These are phyloP conservation scores for Gallinago jamesoni DNA, from an alignment of 2,113 vertebrate species.

Conservation along the genomic window DNA sequence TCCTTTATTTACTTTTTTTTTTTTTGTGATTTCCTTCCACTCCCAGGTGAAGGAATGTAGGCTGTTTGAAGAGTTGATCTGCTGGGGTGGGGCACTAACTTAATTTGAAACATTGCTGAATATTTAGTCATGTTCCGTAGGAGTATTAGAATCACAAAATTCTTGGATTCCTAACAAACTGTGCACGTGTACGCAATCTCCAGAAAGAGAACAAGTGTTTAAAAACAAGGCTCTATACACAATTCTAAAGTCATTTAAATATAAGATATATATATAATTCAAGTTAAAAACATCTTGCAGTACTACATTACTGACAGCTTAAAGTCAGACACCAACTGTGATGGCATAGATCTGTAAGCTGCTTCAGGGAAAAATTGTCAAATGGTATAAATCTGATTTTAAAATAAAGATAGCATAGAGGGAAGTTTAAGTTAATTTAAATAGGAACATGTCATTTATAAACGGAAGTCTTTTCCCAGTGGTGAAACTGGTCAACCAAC, in stretches of 20 bases:
- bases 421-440: conserved; percentile 7
- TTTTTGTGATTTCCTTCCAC: conserved; percentile 70
- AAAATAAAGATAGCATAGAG: conserved; percentile 16
- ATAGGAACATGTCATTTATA: not conserved
- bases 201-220: conserved; percentile 58
- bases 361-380: conserved; percentile 47
- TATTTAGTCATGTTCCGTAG: conserved; percentile 69
- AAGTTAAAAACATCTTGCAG: conserved; percentile 54
- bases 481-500: not conserved
- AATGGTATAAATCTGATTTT: conserved; percentile 35
- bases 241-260: conserved; percentile 49
- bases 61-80: conserved; percentile 62
- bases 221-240: conserved; percentile 32
- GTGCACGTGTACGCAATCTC: conserved; percentile 22
- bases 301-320: conserved; percentile 43
- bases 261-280: conserved; percentile 21
- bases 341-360: conserved; percentile 32
- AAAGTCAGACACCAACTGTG: conserved; percentile 59
- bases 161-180: conserved; percentile 60
- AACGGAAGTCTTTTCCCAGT: not conserved
- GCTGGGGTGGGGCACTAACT: conserved; percentile 57
- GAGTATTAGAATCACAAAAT: conserved; percentile 59
- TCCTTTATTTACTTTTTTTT: conserved; percentile 70
- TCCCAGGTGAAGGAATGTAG: conserved; percentile 69
- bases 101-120: conserved; percentile 64